Evolutionary conservation across 1,140 invertebrate genomes (phyloP).

Genomic region (Microplitis demolitor): DNA sequence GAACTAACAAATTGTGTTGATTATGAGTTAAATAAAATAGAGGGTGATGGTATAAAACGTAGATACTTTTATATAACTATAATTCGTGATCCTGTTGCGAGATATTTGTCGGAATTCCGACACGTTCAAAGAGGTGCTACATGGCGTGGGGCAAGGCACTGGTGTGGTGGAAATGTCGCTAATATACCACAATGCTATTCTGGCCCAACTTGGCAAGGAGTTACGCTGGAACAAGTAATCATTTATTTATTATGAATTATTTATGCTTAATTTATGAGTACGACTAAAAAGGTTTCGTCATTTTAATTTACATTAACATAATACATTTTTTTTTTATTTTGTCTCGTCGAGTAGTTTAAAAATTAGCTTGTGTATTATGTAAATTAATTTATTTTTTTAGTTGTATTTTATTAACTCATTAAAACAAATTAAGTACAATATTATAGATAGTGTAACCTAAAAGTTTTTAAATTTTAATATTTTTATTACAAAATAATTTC

Average conservation of each 20-base stretch:
- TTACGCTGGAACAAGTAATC: slow-evolving; percentile 61
- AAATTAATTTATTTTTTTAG: too few species aligned
- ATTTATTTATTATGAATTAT: neutral
- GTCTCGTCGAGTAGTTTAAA: neutral
- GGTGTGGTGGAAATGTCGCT: slow-evolving; percentile 80
- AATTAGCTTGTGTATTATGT: neutral
- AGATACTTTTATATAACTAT: slow-evolving; percentile 97
- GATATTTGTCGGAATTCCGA: slow-evolving; percentile 92
- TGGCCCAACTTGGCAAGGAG: slow-evolving; percentile 70
- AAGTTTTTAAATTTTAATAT: neutral
- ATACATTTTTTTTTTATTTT: too few species aligned
- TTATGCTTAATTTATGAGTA: neutral
- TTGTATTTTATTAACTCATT: too few species aligned
- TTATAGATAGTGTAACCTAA: neutral
- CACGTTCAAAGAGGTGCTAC: slow-evolving; percentile 97
- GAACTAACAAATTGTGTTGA: slow-evolving; percentile 91
- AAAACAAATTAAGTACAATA: too few species aligned
- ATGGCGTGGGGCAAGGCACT: slow-evolving; percentile 90
- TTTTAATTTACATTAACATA: too few species aligned
- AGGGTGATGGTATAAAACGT: slow-evolving; percentile 77
- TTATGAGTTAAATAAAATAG: slow-evolving; percentile 82
- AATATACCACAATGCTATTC: slow-evolving; percentile 82
- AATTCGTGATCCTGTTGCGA: slow-evolving; percentile 85
- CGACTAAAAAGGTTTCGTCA: too few species aligned
- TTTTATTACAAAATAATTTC: neutral